Evolutionary conservation across 2,797 vertebrate genomes (phyloP).

Genomic region (Trichosurus vulpecula): DNA sequence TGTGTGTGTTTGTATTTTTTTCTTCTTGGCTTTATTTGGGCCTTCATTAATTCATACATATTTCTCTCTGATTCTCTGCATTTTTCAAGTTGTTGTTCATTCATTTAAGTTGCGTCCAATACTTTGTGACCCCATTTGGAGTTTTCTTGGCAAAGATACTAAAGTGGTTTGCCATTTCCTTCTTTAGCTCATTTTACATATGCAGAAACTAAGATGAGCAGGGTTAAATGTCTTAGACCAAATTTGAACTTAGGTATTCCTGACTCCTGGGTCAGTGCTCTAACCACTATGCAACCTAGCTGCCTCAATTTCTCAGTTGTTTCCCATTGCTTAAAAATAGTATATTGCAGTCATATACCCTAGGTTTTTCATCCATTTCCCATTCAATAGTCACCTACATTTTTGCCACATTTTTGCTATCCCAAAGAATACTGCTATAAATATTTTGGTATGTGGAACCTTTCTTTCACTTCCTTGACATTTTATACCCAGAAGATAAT

Average conservation of each 20-base stretch:
- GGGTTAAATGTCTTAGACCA: neutral
- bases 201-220: neutral
- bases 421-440: neutral
- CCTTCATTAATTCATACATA: neutral
- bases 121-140: neutral
- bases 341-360: no score
- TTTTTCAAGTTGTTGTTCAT: neutral
- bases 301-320: no score
- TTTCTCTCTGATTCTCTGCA: neutral
- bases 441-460: neutral
- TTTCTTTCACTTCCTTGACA: no score
- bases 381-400: neutral
- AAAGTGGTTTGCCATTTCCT: neutral
- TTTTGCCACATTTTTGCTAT: neutral
- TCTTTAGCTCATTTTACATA: neutral
- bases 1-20: no score
- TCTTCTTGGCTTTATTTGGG: neutral
- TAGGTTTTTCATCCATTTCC: neutral
- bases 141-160: neutral
- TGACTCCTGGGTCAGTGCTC: no score
- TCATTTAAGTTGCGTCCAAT: neutral
- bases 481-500: neutral
- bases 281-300: no score
- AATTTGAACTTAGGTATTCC: neutral
- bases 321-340: no score